Evolutionary conservation across 2,797 vertebrate species (phyloP).

Genomic region (Corythornis leucogaster): DNA sequence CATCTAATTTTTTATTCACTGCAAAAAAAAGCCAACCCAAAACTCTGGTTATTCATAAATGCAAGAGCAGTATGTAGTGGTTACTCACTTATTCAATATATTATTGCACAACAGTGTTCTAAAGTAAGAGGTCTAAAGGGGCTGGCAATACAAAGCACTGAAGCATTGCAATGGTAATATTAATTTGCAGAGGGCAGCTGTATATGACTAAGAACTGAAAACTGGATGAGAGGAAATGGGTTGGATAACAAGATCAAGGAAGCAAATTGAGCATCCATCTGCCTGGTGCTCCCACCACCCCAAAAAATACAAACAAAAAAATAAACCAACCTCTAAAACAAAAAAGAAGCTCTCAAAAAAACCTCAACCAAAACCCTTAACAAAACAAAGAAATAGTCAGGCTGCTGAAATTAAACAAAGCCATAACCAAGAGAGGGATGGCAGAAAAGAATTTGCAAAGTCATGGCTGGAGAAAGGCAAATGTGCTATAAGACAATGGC

Average conservation of each 20-base stretch:
- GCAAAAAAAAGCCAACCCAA: background rate
- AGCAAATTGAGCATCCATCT: background rate
- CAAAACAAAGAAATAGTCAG: background rate
- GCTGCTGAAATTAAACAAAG: background rate
- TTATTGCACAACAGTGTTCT: conserved; percentile 28
- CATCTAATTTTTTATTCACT: conserved; percentile 28
- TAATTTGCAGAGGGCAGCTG: conserved; percentile 23
- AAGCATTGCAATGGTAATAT: background rate
- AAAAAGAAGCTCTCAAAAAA: background rate
- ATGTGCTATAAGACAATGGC: background rate
- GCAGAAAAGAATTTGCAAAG: background rate
- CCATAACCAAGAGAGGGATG: background rate
- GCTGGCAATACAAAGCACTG: conserved; percentile 16
- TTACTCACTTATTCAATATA: conserved; percentile 45
- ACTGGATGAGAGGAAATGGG: background rate
- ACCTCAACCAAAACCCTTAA: background rate
- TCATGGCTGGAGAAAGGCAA: background rate
- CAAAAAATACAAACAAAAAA: too few relatives aligned
- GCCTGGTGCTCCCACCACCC: rapidly evolving
- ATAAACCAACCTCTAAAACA: background rate
- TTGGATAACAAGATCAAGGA: background rate
- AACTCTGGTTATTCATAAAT: conserved; percentile 45
- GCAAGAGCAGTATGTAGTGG: conserved; percentile 39
- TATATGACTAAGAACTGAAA: background rate
- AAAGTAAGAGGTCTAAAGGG: conserved; percentile 34